A percentile compares a stretch with the other conserved stretches of the same genome.
Evolutionary conservation across 2,113 vertebrate genomes (phyloP).

Genomic region (Misgurnus mizolepis): DNA sequence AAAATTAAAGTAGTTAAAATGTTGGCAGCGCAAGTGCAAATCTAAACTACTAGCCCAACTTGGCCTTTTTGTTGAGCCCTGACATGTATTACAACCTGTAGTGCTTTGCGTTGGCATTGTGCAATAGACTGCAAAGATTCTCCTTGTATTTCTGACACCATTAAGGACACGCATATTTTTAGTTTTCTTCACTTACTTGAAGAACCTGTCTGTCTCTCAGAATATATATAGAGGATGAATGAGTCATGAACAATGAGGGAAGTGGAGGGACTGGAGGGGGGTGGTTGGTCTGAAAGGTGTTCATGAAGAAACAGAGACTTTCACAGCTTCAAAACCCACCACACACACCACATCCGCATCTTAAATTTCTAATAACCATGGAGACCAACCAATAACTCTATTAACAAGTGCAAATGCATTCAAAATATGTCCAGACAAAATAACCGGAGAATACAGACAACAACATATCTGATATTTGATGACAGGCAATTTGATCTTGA

Average conservation of each 20-base stretch:
- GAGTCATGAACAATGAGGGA: slow-evolving; percentile 10
- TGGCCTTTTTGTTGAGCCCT: too few relatives aligned
- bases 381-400: slow-evolving; percentile 14
- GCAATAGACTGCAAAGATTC: neutral
- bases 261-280: neutral
- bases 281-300: slow-evolving; percentile 7
- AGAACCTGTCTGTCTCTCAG: slow-evolving; percentile 13
- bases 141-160: neutral
- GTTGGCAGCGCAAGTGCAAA: too few relatives aligned
- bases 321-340: slow-evolving; percentile 19
- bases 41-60: too few relatives aligned
- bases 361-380: slow-evolving; percentile 22
- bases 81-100: neutral
- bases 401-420: slow-evolving; percentile 5
- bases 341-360: neutral
- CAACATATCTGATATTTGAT: slow-evolving; percentile 9
- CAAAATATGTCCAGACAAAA: slow-evolving; percentile 30
- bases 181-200: slow-evolving; percentile 13
- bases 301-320: slow-evolving; percentile 23
- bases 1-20: too few relatives aligned
- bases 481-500: slow-evolving; percentile 28
- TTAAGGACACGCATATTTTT: slow-evolving; percentile 6
- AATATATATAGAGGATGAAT: slow-evolving; percentile 3
- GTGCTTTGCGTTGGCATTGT: neutral
- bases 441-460: slow-evolving; percentile 15